A percentile compares a stretch with the other conserved stretches of the same genome.
These are phyloP conservation scores for Pollenia angustigena DNA, from an alignment of 2,888 invertebrate species.

Conservation along the genomic window DNA sequence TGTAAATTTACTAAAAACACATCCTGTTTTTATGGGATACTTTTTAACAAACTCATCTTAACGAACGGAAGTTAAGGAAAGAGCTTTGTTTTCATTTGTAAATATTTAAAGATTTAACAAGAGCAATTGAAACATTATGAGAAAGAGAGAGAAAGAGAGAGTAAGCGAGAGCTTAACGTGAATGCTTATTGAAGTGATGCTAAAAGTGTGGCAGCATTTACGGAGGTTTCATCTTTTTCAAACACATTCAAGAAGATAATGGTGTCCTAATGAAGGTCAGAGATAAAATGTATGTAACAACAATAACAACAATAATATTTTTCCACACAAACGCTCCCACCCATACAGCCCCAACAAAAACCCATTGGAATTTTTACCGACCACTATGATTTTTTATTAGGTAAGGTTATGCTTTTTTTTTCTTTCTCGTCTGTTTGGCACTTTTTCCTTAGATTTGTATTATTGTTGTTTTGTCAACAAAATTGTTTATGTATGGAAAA, in stretches of 20 bases:
- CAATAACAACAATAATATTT: conserved; percentile 46
- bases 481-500: not conserved
- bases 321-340: conserved; percentile 26
- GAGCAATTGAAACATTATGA: not conserved
- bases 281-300: conserved; percentile 58
- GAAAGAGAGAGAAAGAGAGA: conserved; percentile 24
- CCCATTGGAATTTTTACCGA: conserved; percentile 50
- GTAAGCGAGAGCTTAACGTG: not conserved
- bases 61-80: conserved; percentile 19
- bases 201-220: conserved; percentile 29
- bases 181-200: not conserved
- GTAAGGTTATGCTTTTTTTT: conserved; percentile 64
- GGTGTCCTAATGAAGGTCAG: conserved; percentile 74
- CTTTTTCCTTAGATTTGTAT: conserved; percentile 4
- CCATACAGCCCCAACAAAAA: conserved; percentile 1
- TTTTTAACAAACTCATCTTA: conserved; percentile 23
- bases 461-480: conserved; percentile 41
- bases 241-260: conserved; percentile 48
- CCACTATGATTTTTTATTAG: conserved; percentile 57
- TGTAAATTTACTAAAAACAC: conserved; percentile 20
- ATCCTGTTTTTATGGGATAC: conserved; percentile 50
- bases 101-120: not conserved
- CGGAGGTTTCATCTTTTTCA: conserved; percentile 48
- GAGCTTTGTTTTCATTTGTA: conserved; percentile 29
- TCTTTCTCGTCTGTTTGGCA: not conserved